These are phyloP conservation scores for Lithophane ornitopus DNA, from an alignment of 2,888 invertebrate species.

Conservation along the genomic window DNA sequence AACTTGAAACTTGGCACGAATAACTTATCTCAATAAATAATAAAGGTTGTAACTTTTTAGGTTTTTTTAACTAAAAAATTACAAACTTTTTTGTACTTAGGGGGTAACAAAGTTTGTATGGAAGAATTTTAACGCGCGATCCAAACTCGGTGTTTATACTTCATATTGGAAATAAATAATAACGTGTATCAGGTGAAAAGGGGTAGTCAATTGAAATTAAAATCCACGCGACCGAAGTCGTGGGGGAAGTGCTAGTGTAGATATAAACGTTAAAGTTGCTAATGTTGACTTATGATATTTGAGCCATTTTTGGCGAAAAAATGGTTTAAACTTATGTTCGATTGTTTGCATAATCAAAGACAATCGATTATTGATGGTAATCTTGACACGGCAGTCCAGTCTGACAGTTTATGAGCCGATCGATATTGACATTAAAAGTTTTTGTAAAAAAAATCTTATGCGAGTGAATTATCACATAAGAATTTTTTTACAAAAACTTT, in stretches of 20 bases:
- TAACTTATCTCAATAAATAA: too few species aligned
- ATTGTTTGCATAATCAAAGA: not conserved
- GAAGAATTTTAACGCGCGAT: too few species aligned
- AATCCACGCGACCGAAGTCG: not conserved
- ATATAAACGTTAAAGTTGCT: not conserved
- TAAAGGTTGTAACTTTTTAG: too few species aligned
- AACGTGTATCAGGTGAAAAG: too few species aligned
- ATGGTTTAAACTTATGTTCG: not conserved
- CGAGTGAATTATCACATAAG: too few species aligned
- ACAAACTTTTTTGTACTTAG: too few species aligned
- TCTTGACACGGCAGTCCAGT: not conserved
- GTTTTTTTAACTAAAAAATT: too few species aligned
- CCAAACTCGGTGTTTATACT: too few species aligned
- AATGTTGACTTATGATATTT: not conserved
- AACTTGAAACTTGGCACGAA: too few species aligned
- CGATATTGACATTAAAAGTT: conserved; percentile 10
- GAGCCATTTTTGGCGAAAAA: not conserved
- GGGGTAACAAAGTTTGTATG: too few species aligned
- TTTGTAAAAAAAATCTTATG: conserved; percentile 22
- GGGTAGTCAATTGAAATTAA: too few species aligned
- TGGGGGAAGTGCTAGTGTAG: not conserved
- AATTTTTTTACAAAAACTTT: not conserved
- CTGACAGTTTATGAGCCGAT: not conserved
- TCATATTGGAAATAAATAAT: too few species aligned
- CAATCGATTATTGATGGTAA: not conserved